A percentile compares a stretch with the other conserved stretches of the same genome.
phyloP scores from a whole-genome alignment of 2,113 vertebrate genomes.

The Dasyprocta punctata region DNA sequence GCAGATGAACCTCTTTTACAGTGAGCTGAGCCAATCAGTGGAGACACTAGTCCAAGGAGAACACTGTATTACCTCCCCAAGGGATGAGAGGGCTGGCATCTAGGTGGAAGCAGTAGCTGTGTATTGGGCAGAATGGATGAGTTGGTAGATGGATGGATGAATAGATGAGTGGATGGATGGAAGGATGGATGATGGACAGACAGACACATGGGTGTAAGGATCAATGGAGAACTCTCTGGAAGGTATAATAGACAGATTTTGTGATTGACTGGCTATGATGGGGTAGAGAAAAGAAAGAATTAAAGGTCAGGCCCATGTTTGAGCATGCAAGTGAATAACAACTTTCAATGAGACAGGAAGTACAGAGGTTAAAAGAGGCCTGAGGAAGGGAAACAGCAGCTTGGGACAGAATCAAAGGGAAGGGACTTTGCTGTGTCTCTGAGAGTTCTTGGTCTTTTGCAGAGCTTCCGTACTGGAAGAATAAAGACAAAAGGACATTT shows the following conservation, averaged over 20 bases:
- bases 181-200: background rate
- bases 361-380: no score
- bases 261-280: background rate
- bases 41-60: background rate
- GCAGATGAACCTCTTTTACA: background rate
- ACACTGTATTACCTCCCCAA: no score
- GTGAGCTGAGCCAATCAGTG: background rate
- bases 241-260: background rate
- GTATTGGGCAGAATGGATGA: background rate
- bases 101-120: background rate
- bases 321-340: background rate
- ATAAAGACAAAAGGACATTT: slow-evolving; percentile 58
- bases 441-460: background rate
- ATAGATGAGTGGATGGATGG: background rate
- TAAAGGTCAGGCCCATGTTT: background rate
- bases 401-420: background rate
- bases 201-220: background rate
- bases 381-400: rapidly evolving
- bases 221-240: background rate
- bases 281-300: background rate
- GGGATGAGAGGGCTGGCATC: background rate
- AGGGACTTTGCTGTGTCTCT: background rate
- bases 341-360: background rate
- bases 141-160: background rate
- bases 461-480: background rate